Evolutionary conservation across 2,888 invertebrate species (phyloP).

Genomic region (Hydrotaea diabolus): DNA sequence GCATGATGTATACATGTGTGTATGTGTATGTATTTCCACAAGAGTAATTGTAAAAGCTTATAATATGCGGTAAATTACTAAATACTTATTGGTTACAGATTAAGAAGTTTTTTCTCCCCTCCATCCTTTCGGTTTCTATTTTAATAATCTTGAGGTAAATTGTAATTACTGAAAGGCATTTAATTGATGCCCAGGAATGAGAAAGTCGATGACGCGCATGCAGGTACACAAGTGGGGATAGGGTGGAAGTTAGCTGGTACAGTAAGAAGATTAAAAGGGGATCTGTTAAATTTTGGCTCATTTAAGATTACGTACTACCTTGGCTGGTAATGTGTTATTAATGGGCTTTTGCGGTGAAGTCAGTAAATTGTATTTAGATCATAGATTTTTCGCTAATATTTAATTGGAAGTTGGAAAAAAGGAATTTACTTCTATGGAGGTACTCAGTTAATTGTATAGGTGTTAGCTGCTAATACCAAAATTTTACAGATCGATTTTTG

Average conservation of each 20-base stretch:
- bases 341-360: background rate
- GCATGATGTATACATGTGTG: slow-evolving; percentile 2
- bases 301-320: background rate
- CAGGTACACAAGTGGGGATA: too few species aligned
- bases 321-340: background rate
- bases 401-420: too few species aligned
- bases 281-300: background rate
- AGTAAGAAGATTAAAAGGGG: background rate
- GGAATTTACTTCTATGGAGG: too few species aligned
- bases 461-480: too few species aligned
- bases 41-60: slow-evolving; percentile 15
- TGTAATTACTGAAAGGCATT: slow-evolving; percentile 37
- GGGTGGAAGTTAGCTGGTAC: background rate
- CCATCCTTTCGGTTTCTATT: background rate
- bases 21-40: slow-evolving; percentile 25
- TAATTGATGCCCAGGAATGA: background rate
- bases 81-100: slow-evolving; percentile 49
- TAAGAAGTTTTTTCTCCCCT: slow-evolving; percentile 23
- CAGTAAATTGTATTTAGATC: background rate
- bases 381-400: too few species aligned
- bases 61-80: slow-evolving; percentile 51
- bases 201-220: too few species aligned
- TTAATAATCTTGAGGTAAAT: slow-evolving; percentile 49
- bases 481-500: too few species aligned
- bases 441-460: too few species aligned